Conservation (phyloP, 2,888 invertebrate species). For the Zygothrica quintamaculata region DNA sequence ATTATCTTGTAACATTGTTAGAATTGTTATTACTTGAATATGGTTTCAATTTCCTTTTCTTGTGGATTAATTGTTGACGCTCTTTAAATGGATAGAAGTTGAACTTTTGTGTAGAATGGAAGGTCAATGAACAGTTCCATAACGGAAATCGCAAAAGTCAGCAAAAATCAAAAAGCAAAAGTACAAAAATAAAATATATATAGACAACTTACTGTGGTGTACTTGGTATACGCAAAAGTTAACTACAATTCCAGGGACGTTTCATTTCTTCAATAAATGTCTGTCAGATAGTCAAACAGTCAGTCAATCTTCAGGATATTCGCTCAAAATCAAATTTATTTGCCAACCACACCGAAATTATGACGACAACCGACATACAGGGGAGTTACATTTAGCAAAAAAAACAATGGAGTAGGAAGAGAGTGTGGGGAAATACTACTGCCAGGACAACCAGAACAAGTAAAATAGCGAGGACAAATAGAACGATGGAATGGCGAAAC, state of each 20-base stretch:
- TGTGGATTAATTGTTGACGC: conserved; percentile 3
- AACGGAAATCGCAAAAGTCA: conserved; percentile 49
- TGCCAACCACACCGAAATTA: conserved; percentile 76
- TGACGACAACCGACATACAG: conserved; percentile 51
- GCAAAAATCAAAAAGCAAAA: conserved; percentile 47
- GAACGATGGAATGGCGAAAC: no score
- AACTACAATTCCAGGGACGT: conserved; percentile 32
- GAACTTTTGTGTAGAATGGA: conserved; percentile 2
- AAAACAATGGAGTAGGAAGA: no score
- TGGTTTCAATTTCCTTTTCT: conserved; percentile 61
- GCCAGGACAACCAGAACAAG: no score
- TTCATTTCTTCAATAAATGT: conserved; percentile 10
- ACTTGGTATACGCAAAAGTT: conserved; percentile 37
- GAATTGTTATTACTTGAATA: conserved; percentile 62
- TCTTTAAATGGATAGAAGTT: not conserved
- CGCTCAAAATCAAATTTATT: conserved; percentile 77
- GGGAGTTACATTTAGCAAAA: no score
- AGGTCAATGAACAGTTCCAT: conserved; percentile 42
- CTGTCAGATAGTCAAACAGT: conserved; percentile 38
- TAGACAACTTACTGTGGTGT: conserved; percentile 17
- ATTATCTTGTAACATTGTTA: conserved; percentile 39
- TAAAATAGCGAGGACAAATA: not conserved
- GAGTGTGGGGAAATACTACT: no score
- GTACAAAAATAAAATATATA: no score
- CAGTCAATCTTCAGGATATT: conserved; percentile 64